These are phyloP conservation scores for Stercorarius parasiticus DNA, from an alignment of 2,113 vertebrate species.

Conservation along the genomic window DNA sequence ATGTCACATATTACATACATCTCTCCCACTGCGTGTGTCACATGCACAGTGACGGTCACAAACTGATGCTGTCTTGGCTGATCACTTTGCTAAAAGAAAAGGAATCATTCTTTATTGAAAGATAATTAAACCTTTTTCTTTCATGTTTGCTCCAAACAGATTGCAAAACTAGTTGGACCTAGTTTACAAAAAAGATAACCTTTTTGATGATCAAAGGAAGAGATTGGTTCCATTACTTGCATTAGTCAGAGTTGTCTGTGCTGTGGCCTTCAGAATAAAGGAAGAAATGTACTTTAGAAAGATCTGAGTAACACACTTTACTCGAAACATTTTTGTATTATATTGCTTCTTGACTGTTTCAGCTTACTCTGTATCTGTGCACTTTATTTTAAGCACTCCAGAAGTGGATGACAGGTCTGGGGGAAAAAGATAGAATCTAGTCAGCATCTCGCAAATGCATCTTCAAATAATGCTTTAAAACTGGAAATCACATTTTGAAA, in stretches of 20 bases:
- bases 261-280: slow-evolving; percentile 89
- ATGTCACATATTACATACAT: rapidly evolving
- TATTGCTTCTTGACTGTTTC: slow-evolving; percentile 89
- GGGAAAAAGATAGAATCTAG: slow-evolving; percentile 70
- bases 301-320: slow-evolving; percentile 93
- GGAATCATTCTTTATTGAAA: neutral
- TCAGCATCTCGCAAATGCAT: slow-evolving; percentile 80
- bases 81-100: neutral
- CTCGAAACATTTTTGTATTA: slow-evolving; percentile 88
- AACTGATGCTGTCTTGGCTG: neutral
- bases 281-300: slow-evolving; percentile 87
- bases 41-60: rapidly evolving
- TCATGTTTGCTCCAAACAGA: slow-evolving; percentile 76
- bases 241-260: slow-evolving; percentile 88
- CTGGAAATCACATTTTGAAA: slow-evolving; percentile 82
- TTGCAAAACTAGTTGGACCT: slow-evolving; percentile 68
- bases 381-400: slow-evolving; percentile 92
- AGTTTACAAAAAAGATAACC: slow-evolving; percentile 78
- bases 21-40: rapidly evolving
- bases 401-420: slow-evolving; percentile 90
- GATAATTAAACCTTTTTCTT: slow-evolving; percentile 77
- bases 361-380: slow-evolving; percentile 84
- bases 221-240: slow-evolving; percentile 93
- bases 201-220: slow-evolving; percentile 91
- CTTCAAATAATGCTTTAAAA: slow-evolving; percentile 81